Base-by-base conservation (phyloP, 2,797 vertebrate genomes). In the Rhabdophis nuchalis region DNA sequence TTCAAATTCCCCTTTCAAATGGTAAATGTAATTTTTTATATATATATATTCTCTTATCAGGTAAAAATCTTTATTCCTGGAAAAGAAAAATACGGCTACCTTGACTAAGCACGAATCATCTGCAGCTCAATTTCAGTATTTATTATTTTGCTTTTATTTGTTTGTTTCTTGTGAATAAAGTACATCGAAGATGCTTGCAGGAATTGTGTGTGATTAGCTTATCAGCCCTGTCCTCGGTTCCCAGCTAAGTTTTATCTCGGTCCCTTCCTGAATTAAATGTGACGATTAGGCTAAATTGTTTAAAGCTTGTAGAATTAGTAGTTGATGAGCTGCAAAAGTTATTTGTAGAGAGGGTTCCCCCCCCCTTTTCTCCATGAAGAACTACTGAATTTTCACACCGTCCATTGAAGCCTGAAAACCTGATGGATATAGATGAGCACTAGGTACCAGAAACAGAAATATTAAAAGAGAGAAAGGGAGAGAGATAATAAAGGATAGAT, bases 141-240 rank as follows among this genome's bases (percentile, higher is more conserved):
- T 98, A 98, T 97, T 97, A 97, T 97, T 98, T 97, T 96, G 95
- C 93, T 97, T 97, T 95, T 46, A 20, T 46, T 23, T 41, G 5
- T 46, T 97, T 97, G 95, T 94, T 92, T 88, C 97, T 97, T 97
- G 94, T 95, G 97, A 97, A 97, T 98, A 97, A 97, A 97, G 32
- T 46, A 20, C 64, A 16, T 4, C 1, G 90, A 95, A 92, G 86
- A 57, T 86, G 91, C 85, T 0, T 0, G 18, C 27, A 1, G 5
- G 8, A 14, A 32, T 13, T 0, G 1, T 54, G 53, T 29, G 46
- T 50, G 77, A 0, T 53, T 88, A 10, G 4, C 18, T 91, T 89
- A 12, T n/a, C 56, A 11, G 6, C 27, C n/a, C 36, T 82, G 72
- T 82, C 72, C 36, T 82, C 27, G 41, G 16, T 61, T n/a, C 50